These are phyloP conservation scores for Pseudomyrmex pallidus DNA, from an alignment of 1,140 invertebrate genomes.

Conservation along the genomic window DNA sequence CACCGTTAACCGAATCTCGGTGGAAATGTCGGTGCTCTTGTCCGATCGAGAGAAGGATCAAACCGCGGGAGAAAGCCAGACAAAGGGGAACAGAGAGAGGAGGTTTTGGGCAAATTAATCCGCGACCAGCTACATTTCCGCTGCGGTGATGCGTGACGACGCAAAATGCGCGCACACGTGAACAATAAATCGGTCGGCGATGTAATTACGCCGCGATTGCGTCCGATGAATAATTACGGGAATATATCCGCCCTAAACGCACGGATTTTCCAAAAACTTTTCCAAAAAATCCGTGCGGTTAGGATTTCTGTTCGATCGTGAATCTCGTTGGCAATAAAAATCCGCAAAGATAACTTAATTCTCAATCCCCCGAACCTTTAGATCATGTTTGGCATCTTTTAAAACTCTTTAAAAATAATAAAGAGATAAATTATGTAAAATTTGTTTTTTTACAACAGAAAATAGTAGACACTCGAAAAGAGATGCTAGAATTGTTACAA, in stretches of 20 bases:
- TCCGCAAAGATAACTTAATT: not conserved
- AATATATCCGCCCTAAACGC: not conserved
- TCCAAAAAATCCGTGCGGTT: too few species aligned
- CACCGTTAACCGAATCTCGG: slow-evolving; percentile 33
- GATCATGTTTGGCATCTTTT: too few species aligned
- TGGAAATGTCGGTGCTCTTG: slow-evolving; percentile 10
- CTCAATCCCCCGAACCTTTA: too few species aligned
- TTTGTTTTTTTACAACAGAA: too few species aligned
- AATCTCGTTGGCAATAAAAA: not conserved
- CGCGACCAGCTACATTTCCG: slow-evolving; percentile 54
- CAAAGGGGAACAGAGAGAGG: slow-evolving; percentile 16
- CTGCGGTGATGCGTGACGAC: slow-evolving; percentile 51
- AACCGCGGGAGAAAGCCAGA: slow-evolving; percentile 6
- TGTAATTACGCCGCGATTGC: slow-evolving; percentile 36
- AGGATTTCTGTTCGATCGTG: not conserved
- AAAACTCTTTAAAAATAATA: too few species aligned
- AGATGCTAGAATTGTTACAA: too few species aligned
- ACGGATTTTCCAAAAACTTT: not conserved
- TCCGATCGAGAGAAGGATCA: not conserved
- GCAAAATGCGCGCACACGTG: slow-evolving; percentile 39
- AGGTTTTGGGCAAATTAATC: slow-evolving; percentile 59
- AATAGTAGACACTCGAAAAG: too few species aligned
- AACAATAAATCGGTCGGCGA: slow-evolving; percentile 16
- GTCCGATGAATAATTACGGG: slow-evolving; percentile 21
- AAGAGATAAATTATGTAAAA: too few species aligned